Evolutionary conservation across 2,888 invertebrate species (phyloP).

Genomic region (Lottia scabra): DNA sequence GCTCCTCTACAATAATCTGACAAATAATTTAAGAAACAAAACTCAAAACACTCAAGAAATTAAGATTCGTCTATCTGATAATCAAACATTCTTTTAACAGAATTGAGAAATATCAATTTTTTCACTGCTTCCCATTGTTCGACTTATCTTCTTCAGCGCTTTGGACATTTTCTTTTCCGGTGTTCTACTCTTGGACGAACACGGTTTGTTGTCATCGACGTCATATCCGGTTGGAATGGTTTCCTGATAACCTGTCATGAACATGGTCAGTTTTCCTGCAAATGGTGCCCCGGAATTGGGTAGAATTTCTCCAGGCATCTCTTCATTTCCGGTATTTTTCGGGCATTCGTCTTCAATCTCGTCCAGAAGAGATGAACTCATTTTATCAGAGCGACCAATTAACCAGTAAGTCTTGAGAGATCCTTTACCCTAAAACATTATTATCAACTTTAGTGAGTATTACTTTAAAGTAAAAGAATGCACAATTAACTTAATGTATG

Average conservation of each 20-base stretch:
- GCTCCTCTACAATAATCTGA: too few relatives aligned
- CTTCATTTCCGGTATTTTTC: constrained; percentile 2
- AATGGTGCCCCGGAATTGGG: constrained; percentile 20
- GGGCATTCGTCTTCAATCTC: constrained; percentile 8
- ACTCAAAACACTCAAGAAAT: too few relatives aligned
- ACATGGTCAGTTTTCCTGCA: constrained; percentile 15
- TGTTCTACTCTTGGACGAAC: not conserved
- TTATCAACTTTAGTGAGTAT: too few relatives aligned
- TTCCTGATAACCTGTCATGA: constrained; percentile 3
- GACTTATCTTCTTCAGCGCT: not conserved
- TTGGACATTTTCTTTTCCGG: not conserved
- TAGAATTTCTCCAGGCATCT: constrained; percentile 29
- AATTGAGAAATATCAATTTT: not conserved
- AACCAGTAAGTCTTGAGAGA: constrained; percentile 32
- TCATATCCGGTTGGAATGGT: constrained; percentile 6
- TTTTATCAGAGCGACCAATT: not conserved
- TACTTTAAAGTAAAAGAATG: too few relatives aligned
- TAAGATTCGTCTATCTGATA: too few relatives aligned
- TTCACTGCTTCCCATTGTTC: not conserved
- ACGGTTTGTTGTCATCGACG: not conserved
- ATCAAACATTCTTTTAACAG: not conserved
- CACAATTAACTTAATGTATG: too few relatives aligned
- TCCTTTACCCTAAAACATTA: constrained; percentile 25
- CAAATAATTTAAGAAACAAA: too few relatives aligned
- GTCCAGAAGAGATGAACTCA: constrained; percentile 6